phyloP scores from a whole-genome alignment of 2,113 vertebrate genomes.

The Pachyramphus minor region DNA sequence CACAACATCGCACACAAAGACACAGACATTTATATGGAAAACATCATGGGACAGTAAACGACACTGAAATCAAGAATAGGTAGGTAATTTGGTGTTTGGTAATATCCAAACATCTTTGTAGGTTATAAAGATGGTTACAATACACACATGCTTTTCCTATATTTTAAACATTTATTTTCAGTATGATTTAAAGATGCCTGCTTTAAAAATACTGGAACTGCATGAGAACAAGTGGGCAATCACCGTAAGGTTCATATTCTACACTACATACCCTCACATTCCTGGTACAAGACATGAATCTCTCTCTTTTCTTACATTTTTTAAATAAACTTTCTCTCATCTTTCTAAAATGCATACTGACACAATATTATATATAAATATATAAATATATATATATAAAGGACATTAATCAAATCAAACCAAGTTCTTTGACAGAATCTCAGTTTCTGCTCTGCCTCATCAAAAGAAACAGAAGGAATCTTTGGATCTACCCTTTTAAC shows the following conservation, averaged over 20 bases:
- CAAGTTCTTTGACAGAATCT: not conserved
- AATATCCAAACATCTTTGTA: not conserved
- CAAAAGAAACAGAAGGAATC: not conserved
- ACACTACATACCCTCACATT: not conserved
- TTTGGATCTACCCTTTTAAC: not conserved
- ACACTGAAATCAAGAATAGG: not conserved
- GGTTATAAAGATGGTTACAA: not conserved
- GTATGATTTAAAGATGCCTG: not conserved
- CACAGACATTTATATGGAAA: not conserved
- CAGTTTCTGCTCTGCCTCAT: not conserved
- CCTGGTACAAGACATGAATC: not conserved
- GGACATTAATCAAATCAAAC: not conserved
- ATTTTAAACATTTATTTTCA: not conserved
- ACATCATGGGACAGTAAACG: not conserved
- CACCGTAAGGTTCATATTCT: not conserved
- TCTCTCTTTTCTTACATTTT: not conserved
- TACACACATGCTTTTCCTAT: not conserved
- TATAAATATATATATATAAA: not conserved
- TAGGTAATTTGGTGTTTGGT: not conserved
- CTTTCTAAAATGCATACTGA: not conserved
- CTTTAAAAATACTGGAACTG: not conserved
- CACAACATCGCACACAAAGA: not conserved
- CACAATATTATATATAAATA: not conserved
- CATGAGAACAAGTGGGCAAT: not conserved
- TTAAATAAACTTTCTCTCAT: not conserved